Conservation (phyloP, 2,888 invertebrate genomes). For the Antheraea assamensis region DNA sequence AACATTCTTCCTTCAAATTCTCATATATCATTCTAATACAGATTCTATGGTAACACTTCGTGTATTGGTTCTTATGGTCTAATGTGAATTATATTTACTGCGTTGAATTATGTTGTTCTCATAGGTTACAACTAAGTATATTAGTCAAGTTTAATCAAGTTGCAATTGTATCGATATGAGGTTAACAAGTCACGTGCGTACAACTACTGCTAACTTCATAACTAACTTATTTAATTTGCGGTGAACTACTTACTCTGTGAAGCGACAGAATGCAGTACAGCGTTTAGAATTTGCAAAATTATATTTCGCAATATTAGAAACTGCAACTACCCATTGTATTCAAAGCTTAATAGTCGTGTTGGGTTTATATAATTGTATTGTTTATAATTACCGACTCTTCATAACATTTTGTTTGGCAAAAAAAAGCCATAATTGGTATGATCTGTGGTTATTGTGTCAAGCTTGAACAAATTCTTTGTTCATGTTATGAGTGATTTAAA, state of each 20-base stretch:
- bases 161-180: constrained; percentile 6
- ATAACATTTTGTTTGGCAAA: too few species aligned
- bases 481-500: too few species aligned
- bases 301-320: not conserved
- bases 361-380: not conserved
- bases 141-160: constrained; percentile 19
- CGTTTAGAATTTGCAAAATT: not conserved
- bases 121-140: constrained; percentile 11
- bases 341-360: too few species aligned
- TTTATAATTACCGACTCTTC: not conserved
- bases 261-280: constrained; percentile 4
- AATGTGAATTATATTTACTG: not conserved
- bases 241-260: not conserved
- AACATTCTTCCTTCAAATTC: not conserved
- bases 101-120: not conserved
- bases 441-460: too few species aligned
- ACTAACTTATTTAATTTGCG: constrained; percentile 19
- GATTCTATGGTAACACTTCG: not conserved
- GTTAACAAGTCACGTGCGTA: constrained; percentile 15
- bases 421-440: not conserved
- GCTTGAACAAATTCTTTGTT: too few species aligned
- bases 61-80: not conserved
- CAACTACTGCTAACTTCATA: constrained; percentile 12
- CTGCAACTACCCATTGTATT: too few species aligned
- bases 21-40: not conserved